phyloP scores from a whole-genome alignment of 2,113 vertebrate genomes.

The Phalacrocorax pelagicus region DNA sequence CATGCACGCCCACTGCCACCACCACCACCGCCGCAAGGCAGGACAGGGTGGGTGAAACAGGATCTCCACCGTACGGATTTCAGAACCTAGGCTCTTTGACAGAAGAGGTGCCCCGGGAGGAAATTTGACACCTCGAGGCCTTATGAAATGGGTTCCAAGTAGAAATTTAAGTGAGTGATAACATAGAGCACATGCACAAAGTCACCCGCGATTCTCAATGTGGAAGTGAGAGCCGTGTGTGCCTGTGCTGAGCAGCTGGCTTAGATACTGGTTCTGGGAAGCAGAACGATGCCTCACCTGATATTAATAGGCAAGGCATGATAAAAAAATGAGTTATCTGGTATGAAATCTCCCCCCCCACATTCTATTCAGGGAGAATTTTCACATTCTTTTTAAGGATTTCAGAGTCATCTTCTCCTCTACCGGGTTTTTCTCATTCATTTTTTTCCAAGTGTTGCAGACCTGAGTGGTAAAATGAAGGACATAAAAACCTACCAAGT shows the following conservation, averaged over 20 bases:
- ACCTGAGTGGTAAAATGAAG: neutral
- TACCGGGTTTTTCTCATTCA: neutral
- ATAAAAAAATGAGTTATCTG: constrained; percentile 36
- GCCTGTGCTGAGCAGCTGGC: neutral
- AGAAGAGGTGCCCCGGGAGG: neutral
- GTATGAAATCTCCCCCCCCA: neutral
- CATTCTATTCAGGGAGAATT: neutral
- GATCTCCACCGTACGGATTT: neutral
- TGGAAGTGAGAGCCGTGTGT: neutral
- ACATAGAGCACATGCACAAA: neutral
- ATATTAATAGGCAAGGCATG: neutral
- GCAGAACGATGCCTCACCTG: neutral
- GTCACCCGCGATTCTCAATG: neutral
- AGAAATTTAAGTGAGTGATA: constrained; percentile 35
- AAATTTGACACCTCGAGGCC: constrained; percentile 15
- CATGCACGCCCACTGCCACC: neutral
- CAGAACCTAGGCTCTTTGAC: neutral
- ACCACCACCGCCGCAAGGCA: neutral
- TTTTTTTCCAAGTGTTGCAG: neutral
- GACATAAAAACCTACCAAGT: neutral
- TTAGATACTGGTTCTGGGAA: neutral
- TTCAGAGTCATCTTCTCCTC: neutral
- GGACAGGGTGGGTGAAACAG: neutral
- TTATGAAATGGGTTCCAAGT: constrained; percentile 18
- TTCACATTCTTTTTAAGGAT: neutral